A percentile compares a stretch with the other conserved stretches of the same genome.
Evolutionary conservation across 2,113 vertebrate genomes (phyloP).

Genomic region (Toxostoma redivivum): DNA sequence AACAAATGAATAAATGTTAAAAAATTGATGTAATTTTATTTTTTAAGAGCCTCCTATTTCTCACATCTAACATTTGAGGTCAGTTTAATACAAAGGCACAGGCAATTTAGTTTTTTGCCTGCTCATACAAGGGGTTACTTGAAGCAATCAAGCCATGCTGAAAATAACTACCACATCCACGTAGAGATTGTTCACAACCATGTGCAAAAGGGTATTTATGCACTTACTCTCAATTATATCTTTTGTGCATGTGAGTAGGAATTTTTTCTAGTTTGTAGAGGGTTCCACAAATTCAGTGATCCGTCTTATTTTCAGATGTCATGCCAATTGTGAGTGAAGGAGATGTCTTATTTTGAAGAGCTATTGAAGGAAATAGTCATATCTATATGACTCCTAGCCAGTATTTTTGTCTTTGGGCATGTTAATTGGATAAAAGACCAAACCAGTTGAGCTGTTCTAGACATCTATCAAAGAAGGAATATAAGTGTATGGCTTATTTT

Average conservation of each 20-base stretch:
- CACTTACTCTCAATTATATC: neutral
- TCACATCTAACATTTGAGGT: neutral
- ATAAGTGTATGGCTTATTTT: neutral
- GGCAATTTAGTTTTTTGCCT: neutral
- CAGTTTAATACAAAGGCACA: neutral
- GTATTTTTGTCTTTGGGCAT: neutral
- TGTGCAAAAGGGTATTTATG: neutral
- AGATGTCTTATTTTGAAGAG: neutral
- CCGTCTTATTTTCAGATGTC: neutral
- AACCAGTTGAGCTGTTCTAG: neutral
- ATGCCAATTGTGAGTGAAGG: neutral
- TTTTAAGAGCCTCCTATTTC: neutral
- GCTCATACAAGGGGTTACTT: neutral
- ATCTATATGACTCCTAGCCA: neutral
- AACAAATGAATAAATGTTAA: neutral
- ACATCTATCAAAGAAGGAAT: neutral
- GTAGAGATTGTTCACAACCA: neutral
- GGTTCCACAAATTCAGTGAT: neutral
- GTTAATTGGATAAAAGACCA: neutral
- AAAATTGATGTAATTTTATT: neutral
- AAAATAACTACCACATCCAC: neutral
- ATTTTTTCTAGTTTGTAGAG: neutral
- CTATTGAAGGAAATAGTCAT: neutral
- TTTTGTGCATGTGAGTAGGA: neutral
- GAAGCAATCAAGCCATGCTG: neutral